Conservation (phyloP, 2,888 invertebrate genomes). For the Flabesymbios commensalis region DNA sequence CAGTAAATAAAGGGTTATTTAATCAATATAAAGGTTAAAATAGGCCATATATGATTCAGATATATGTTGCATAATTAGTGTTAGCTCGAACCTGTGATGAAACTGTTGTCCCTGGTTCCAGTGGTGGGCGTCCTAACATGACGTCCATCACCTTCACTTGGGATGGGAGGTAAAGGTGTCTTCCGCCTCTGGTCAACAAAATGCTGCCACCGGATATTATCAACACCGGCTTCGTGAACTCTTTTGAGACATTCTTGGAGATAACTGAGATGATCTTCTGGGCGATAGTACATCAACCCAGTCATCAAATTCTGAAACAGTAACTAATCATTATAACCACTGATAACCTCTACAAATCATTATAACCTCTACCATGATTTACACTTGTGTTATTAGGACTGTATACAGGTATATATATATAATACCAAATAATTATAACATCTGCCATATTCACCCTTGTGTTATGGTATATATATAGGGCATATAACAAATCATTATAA, state of each 20-base stretch:
- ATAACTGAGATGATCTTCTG: conserved; percentile 60
- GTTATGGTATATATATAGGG: not conserved
- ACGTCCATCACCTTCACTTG: conserved; percentile 7
- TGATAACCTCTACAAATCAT: not conserved
- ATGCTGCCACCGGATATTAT: conserved; percentile 54
- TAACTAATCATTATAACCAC: not conserved
- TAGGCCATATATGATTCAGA: no score
- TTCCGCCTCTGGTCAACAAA: conserved; percentile 55
- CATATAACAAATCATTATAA: no score
- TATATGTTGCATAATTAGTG: no score
- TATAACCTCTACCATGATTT: no score
- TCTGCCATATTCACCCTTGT: not conserved
- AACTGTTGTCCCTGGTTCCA: conserved; percentile 1
- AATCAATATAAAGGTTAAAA: no score
- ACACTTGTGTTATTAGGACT: not conserved
- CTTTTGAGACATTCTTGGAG: conserved; percentile 55
- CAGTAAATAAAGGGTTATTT: no score
- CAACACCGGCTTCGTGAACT: conserved; percentile 49
- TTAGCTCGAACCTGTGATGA: not conserved
- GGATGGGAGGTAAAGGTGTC: conserved; percentile 54
- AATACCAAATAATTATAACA: not conserved
- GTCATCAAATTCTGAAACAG: conserved; percentile 64
- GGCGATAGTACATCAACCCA: conserved; percentile 64
- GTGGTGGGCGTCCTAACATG: not conserved
- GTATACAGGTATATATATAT: not conserved